These are phyloP conservation scores for Myotis davidii DNA, from an alignment of 2,113 vertebrate species.

Conservation along the genomic window DNA sequence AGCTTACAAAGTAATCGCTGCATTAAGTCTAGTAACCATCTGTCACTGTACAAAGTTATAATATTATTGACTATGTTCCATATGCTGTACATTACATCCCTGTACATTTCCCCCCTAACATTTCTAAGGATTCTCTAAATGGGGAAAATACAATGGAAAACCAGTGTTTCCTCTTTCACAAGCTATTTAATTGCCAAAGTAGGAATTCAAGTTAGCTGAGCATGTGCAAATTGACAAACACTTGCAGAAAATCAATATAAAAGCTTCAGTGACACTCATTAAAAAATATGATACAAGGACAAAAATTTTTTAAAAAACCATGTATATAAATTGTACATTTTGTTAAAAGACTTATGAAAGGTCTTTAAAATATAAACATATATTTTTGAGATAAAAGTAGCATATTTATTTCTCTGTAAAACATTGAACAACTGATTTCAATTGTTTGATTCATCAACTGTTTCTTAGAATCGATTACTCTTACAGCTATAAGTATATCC, in stretches of 20 bases:
- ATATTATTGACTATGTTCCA: too few relatives aligned
- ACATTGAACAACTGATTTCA: slow-evolving; percentile 28
- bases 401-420: slow-evolving; percentile 47
- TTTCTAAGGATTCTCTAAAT: slow-evolving; percentile 40
- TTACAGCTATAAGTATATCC: slow-evolving; percentile 18
- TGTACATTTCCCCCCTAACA: neutral
- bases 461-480: slow-evolving; percentile 45
- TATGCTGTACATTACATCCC: too few relatives aligned
- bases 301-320: slow-evolving; percentile 29
- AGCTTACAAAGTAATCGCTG: neutral
- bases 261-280: slow-evolving; percentile 11
- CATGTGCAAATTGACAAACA: neutral
- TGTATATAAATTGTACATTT: slow-evolving; percentile 38
- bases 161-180: slow-evolving; percentile 1
- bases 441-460: neutral
- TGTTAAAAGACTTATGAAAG: slow-evolving; percentile 30
- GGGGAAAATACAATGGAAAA: neutral
- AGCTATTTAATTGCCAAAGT: slow-evolving; percentile 16
- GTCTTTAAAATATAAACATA: slow-evolving; percentile 38
- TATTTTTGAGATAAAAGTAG: slow-evolving; percentile 6
- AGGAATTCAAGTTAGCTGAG: slow-evolving; percentile 34
- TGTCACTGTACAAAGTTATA: neutral
- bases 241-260: slow-evolving; percentile 42
- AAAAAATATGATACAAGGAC: slow-evolving; percentile 6
- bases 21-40: neutral